These are phyloP conservation scores for Acrobeloides nanus DNA, from an alignment of 2,888 invertebrate genomes.

Conservation along the genomic window DNA sequence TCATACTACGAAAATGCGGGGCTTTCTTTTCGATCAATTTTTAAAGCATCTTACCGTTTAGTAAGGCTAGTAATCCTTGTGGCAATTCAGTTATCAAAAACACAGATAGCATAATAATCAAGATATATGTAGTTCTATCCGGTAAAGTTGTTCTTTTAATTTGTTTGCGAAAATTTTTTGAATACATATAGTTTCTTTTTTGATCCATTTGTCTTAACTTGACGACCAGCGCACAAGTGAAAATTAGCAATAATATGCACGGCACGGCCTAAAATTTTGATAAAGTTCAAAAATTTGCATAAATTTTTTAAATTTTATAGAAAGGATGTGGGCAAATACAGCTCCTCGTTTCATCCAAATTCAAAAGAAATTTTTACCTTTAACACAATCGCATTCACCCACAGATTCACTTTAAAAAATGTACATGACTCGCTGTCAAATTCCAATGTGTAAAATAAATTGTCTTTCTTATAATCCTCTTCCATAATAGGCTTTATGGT, in stretches of 20 bases:
- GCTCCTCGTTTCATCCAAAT: too few species aligned
- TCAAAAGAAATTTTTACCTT: slow-evolving; percentile 27
- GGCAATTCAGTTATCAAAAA: slow-evolving; percentile 42
- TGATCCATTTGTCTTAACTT: slow-evolving; percentile 38
- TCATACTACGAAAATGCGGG: too few species aligned
- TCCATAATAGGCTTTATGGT: too few species aligned
- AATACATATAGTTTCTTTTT: slow-evolving; percentile 45
- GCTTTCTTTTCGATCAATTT: too few species aligned
- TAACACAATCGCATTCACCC: slow-evolving; percentile 36
- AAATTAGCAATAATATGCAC: slow-evolving; percentile 37
- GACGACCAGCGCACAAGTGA: slow-evolving; percentile 35
- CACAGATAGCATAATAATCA: slow-evolving; percentile 36
- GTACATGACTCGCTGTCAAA: slow-evolving; percentile 32
- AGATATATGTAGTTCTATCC: slow-evolving; percentile 40
- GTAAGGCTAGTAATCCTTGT: slow-evolving; percentile 35
- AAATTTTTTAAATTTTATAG: too few species aligned
- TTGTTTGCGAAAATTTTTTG: slow-evolving; percentile 39
- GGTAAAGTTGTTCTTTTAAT: slow-evolving; percentile 41
- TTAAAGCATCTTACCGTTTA: slow-evolving; percentile 30
- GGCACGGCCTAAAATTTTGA: slow-evolving; percentile 28
- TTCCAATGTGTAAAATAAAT: slow-evolving; percentile 16
- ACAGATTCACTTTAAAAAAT: slow-evolving; percentile 40
- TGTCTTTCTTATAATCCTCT: too few species aligned
- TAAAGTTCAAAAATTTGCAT: not conserved
- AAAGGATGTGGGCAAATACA: too few species aligned